A percentile compares a stretch with the other conserved stretches of the same genome.
phyloP scores from a whole-genome alignment of 2,888 invertebrate species.

The Rhamnusium bicolor region DNA sequence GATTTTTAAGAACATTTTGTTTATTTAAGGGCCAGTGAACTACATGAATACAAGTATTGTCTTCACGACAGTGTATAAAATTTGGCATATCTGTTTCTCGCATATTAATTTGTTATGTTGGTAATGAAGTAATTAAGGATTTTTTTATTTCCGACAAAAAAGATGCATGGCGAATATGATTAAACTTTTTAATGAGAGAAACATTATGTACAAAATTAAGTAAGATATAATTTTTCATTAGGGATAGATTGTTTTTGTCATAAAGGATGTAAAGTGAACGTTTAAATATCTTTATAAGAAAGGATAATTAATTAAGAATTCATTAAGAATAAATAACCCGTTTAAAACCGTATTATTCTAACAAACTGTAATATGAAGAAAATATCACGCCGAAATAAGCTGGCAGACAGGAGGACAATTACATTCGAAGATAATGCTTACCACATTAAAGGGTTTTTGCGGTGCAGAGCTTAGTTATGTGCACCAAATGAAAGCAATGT shows the following conservation, averaged over 20 bases:
- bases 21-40: no score
- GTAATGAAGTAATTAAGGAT: not conserved
- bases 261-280: not conserved
- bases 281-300: conserved; percentile 17
- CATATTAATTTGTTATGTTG: not conserved
- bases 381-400: conserved; percentile 46
- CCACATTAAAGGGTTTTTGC: conserved; percentile 60
- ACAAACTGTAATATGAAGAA: conserved; percentile 22
- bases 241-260: conserved; percentile 1
- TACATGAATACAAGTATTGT: no score
- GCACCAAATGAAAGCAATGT: conserved; percentile 58
- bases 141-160: not conserved
- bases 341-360: conserved; percentile 13
- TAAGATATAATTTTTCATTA: conserved; percentile 8
- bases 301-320: conserved; percentile 9
- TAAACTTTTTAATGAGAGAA: not conserved
- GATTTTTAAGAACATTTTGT: no score
- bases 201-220: not conserved
- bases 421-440: conserved; percentile 56
- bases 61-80: no score
- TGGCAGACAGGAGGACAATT: conserved; percentile 55
- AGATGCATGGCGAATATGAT: not conserved
- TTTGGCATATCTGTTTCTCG: not conserved
- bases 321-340: conserved; percentile 16
- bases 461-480: conserved; percentile 53